Base-by-base conservation (phyloP, 2,113 vertebrate species). In the Martes martes region DNA sequence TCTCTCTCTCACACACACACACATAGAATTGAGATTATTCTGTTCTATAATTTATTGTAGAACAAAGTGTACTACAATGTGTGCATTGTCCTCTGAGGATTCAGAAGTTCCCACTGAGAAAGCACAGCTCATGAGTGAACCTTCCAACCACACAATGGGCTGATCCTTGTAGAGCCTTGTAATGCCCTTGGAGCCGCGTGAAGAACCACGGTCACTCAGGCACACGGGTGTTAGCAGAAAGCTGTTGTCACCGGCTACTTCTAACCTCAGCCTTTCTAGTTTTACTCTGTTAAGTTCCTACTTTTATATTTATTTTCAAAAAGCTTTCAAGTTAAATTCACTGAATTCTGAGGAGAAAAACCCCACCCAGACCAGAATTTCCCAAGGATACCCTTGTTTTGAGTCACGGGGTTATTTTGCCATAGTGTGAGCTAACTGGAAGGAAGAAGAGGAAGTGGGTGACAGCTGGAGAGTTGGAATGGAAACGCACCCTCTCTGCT, bases 271-370 rank as follows among this genome's bases (percentile, higher is more conserved):
- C n/a, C 83, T 87, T 78, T 52, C 81, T 90, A 73, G 36, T 73
- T 65, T 79, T 86, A 69, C 39, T 26, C 36, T 14, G 11, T 16
- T 23, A 79, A 67, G 7, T 6, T 91, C 63, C 92, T 42, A 78
- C n/a, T 94, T 87, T 93, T 74, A 83, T 36, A 26, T 57, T 83
- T 86, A 63, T 82, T 78, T 92, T 79, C 13, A 24, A 83, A 95
- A 82, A 52, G 18, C 21, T 83, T 95, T 80, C 79, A 74, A 80
- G 42, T 52, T 67, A 42, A 42, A 73, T 59, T 79, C 76, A 79
- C 4, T 83, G 91, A 89, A 92, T 74, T 96, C 91, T 14, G 65
- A 93, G 39, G 4, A 71, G 91, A 61, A 92, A 65, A 45, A 47
- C 13, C 21, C 1, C 4, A 47, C 4, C 11, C 8, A 52, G 24